A percentile compares a stretch with the other conserved stretches of the same genome.
These are phyloP conservation scores for Palythoa caribaeorum DNA, from an alignment of 92 coral and sea anemone species.

Conservation along the genomic window DNA sequence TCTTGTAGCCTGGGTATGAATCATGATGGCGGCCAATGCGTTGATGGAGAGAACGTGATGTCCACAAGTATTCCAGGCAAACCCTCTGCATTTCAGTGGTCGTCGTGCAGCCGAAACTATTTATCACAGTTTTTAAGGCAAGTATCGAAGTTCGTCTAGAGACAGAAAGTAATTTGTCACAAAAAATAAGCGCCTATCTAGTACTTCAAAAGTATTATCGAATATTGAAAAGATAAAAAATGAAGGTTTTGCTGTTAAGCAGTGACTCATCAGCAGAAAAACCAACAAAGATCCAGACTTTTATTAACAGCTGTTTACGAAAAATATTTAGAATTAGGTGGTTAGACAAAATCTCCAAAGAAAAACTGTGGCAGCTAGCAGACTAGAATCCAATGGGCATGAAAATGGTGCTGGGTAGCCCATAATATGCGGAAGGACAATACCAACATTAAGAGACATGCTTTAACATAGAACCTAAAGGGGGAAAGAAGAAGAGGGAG, in stretches of 20 bases:
- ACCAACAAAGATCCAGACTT: too few relatives aligned
- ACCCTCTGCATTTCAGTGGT: slow-evolving; percentile 89
- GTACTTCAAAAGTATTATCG: not conserved
- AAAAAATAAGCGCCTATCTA: not conserved
- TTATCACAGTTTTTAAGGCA: slow-evolving; percentile 86
- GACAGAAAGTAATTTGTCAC: not conserved
- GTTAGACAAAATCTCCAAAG: too few relatives aligned
- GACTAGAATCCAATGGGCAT: too few relatives aligned
- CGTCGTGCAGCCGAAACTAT: slow-evolving; percentile 92
- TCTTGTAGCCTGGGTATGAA: slow-evolving; percentile 92
- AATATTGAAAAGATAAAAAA: not conserved
- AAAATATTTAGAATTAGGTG: too few relatives aligned
- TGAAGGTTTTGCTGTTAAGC: not conserved
- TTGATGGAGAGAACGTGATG: slow-evolving; percentile 91
- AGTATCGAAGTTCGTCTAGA: slow-evolving; percentile 11
- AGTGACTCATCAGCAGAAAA: too few relatives aligned
- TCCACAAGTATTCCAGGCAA: slow-evolving; percentile 84
- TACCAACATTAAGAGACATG: too few relatives aligned
- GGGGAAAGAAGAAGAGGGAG: too few relatives aligned
- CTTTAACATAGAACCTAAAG: too few relatives aligned
- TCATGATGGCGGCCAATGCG: slow-evolving; percentile 84
- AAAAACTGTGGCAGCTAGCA: too few relatives aligned
- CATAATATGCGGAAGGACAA: too few relatives aligned
- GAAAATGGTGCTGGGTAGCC: too few relatives aligned
- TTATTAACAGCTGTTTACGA: too few relatives aligned